Conservation (phyloP, 35 echinoderm and acorn worm species). For the Chiridota heheva region DNA sequence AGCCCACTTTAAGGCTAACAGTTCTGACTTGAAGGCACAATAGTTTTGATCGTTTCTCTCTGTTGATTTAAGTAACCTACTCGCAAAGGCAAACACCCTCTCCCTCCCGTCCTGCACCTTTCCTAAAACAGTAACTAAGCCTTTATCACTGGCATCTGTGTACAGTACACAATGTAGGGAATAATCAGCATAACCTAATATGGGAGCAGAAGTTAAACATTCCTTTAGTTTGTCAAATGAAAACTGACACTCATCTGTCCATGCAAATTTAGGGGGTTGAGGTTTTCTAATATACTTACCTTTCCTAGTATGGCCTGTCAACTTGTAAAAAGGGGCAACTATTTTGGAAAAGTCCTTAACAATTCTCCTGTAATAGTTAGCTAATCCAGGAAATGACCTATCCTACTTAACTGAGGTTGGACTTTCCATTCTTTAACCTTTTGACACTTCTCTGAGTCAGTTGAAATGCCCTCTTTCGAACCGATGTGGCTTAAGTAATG, state of each 20-base stretch:
- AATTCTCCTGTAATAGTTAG: background rate
- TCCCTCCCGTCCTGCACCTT: conserved; percentile 39
- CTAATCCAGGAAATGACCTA: background rate
- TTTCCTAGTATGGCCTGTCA: conserved; percentile 3
- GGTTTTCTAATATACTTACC: background rate
- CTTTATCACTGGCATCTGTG: conserved; percentile 41
- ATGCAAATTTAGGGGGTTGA: conserved; percentile 24
- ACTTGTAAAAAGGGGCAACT: background rate
- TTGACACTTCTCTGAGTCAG: conserved; percentile 28
- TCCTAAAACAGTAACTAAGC: conserved; percentile 57
- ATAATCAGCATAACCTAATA: conserved; percentile 50
- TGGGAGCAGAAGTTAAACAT: background rate
- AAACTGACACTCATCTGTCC: conserved; percentile 26
- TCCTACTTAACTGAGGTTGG: background rate
- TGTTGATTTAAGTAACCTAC: conserved; percentile 29
- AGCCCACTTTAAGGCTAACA: too few species aligned
- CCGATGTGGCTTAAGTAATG: conserved; percentile 33
- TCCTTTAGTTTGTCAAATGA: conserved; percentile 39
- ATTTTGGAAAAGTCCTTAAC: conserved; percentile 4
- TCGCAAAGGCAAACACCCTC: conserved; percentile 32
- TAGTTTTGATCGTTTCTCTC: too few species aligned
- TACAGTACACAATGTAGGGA: conserved; percentile 17
- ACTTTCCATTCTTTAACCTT: conserved; percentile 10
- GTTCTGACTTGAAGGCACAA: too few species aligned
- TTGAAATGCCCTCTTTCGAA: background rate